phyloP scores from a whole-genome alignment of 1,140 invertebrate genomes.

The Saccostrea glomerata region DNA sequence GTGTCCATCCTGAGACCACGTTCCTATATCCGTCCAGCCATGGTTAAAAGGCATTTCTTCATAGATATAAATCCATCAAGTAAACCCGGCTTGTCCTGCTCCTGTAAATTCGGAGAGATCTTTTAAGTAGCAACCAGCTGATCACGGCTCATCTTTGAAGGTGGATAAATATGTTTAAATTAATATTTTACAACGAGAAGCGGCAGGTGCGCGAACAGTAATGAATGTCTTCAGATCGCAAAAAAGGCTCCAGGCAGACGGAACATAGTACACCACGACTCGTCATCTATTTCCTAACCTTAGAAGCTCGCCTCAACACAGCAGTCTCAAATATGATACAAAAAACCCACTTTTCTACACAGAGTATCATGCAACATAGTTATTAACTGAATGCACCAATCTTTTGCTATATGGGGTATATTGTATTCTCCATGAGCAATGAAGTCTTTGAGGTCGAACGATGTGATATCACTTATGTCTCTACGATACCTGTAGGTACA shows the following conservation, averaged over 20 bases:
- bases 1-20: too few relatives aligned
- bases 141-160: background rate
- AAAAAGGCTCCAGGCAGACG: background rate
- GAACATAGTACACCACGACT: background rate
- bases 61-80: background rate
- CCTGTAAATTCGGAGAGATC: background rate
- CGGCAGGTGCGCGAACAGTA: slow-evolving; percentile 31
- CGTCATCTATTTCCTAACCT: background rate
- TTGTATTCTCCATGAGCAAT: too few relatives aligned
- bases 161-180: slow-evolving; percentile 28
- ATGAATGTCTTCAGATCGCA: slow-evolving; percentile 22
- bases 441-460: too few relatives aligned
- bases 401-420: too few relatives aligned
- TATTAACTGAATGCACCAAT: too few relatives aligned
- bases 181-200: slow-evolving; percentile 21
- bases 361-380: background rate
- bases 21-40: too few relatives aligned
- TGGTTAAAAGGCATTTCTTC: background rate
- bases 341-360: background rate
- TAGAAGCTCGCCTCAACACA: background rate
- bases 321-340: background rate
- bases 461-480: too few relatives aligned
- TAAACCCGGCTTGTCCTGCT: background rate
- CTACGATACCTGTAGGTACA: too few relatives aligned
- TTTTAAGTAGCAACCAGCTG: slow-evolving; percentile 8